Evolutionary conservation across 1,140 invertebrate genomes (phyloP), one percentile per base, ranked within the genome.

Genomic region (Schlechtendalia chinensis): DNA sequence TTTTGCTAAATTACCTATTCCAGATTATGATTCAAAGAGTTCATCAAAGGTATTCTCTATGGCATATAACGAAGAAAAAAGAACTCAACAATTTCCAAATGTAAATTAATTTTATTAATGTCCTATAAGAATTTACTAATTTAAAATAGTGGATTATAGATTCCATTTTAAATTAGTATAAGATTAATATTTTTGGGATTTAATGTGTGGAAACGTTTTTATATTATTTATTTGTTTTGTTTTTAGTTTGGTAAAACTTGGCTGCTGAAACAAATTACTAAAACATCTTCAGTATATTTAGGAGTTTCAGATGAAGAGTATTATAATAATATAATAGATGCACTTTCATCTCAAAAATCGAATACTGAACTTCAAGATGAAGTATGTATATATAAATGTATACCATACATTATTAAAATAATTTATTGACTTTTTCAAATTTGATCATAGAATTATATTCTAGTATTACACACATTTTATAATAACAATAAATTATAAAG

Each of bases 211-310:
- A 50, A 16, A 1, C 27, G 16, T 19, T 27, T 27, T 27, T 27
- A 71, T 53, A 17, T 75, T 47, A 72, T 53, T 27, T 22, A 24
- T 8, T 39, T 39, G n/a, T 24, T 16, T 29, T 45, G 39, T 56
- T 75, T 59, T 58, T 61, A 79, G 75, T 79, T 79, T 47, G 39
- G 39, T 63, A 79, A 29, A 79, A n/a, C 45, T n/a, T 79, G 75
- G 75, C 24, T 79, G 27, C 19, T 79, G 10, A 79, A 61, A 45
- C 58, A 79, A 29, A 79, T 79, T 50, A 17, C 22, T 47, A 61
- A 63, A 29, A 79, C 75, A 1, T 19, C 75, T 29, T 47, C 58
- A 47, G 10, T 47, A 79, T 19, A 61, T 61, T 63, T 79, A 27
- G 75, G 58, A 0, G 56, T 79, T 39, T 47, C 58, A 19, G 39